Evolutionary conservation across 2,797 vertebrate genomes (phyloP), one percentile per base, ranked within the genome.

Genomic region (Sandelia bainsii): DNA sequence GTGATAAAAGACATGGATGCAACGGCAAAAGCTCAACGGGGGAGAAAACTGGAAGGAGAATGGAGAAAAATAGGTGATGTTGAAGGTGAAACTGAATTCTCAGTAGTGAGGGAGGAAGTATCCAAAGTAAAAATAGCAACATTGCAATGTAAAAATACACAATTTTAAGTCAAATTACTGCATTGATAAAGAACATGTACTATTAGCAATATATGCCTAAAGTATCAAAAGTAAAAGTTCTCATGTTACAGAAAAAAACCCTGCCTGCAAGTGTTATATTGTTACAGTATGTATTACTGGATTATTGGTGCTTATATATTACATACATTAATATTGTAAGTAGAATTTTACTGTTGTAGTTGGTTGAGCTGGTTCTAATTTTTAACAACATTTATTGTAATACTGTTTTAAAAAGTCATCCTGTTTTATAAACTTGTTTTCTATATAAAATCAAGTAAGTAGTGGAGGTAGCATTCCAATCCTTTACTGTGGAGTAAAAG

Each of bases 1-100:
- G 92, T 94, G 93, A 94, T 94, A 91, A 93, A 95, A 89, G 91
- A 92, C 90, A 81, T 70, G 72, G 86, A 88, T 82, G 74, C 88
- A 81, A 85, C 62, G 68, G 83, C 57, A 73, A 89, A 84, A 83
- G 85, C 87, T 87, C 71, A 45, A 76, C 72, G 66, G 63, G 68
- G 63, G 57, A 76, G 75, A 90, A 90, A 88, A 90, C 83, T 82
- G 80, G 62, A 63, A 61, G 78, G 72, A 81, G 77, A 80, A 82
- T 68, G 61, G 74, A n/a, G 52, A 69, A 58, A 77, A 78, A 87
- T 57, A 62, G 66, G 62, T 8, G 62, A 73, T 69, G 73, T 56
- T 67, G 72, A 65, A 25, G 69, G 69, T 75, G 51, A 51, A 58
- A 71, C 61, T 67, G 53, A 69, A 25, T 25, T 68, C 11, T 54